Conservation (phyloP, 2,888 invertebrate species). For the Drosophila pegasa region DNA sequence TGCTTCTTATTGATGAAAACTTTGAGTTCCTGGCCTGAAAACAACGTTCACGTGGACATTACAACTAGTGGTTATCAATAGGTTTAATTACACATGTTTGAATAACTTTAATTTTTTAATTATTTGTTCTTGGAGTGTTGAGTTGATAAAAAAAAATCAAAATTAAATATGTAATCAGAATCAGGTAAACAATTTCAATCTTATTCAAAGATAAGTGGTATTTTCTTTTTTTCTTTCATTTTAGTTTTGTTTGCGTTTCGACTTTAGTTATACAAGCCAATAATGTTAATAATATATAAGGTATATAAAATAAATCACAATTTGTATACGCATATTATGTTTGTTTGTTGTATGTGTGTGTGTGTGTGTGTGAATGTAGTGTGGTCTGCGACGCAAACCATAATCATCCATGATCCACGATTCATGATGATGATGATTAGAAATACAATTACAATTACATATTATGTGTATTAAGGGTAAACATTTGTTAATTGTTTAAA, state of each 20-base stretch:
- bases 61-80: constrained; percentile 43
- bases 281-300: constrained; percentile 64
- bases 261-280: constrained; percentile 61
- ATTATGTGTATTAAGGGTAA: constrained; percentile 63
- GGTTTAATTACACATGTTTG: constrained; percentile 25
- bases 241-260: constrained; percentile 40
- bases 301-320: constrained; percentile 81
- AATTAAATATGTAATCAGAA: constrained; percentile 37
- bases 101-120: constrained; percentile 15
- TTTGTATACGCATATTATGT: constrained; percentile 71
- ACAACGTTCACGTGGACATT: constrained; percentile 28
- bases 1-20: constrained; percentile 31
- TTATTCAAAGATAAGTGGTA: constrained; percentile 35
- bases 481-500: constrained; percentile 77
- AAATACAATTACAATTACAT: constrained; percentile 50
- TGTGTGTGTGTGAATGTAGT: constrained; percentile 35
- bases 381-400: constrained; percentile 29
- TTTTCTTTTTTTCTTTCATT: constrained; percentile 33
- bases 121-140: constrained; percentile 33
- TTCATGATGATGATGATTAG: constrained; percentile 43
- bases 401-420: constrained; percentile 44
- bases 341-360: constrained; percentile 40
- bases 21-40: constrained; percentile 30
- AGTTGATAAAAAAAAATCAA: constrained; percentile 30
- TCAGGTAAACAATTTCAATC: constrained; percentile 61